phyloP scores from a whole-genome alignment of 2,113 vertebrate species.

The Toxotes jaculatrix region DNA sequence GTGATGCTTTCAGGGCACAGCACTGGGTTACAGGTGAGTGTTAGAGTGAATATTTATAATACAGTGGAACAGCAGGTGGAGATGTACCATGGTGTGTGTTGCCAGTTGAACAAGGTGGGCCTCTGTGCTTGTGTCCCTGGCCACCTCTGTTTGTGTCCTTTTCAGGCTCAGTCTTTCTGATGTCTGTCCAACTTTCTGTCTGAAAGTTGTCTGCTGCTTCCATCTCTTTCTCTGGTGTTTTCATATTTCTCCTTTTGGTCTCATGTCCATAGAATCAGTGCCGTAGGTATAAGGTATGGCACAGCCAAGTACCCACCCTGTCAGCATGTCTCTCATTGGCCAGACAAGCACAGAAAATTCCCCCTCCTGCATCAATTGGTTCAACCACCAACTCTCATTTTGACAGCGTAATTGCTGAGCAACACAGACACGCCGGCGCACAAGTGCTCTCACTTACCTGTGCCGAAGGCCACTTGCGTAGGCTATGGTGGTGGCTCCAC shows the following conservation, averaged over 20 bases:
- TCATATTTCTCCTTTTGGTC: constrained; percentile 7
- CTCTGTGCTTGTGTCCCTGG: constrained; percentile 40
- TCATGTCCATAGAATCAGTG: neutral
- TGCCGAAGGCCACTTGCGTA: too few relatives aligned
- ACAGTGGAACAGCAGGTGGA: constrained; percentile 42
- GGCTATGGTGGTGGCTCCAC: too few relatives aligned
- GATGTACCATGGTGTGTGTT: constrained; percentile 14
- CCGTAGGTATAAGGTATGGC: too few relatives aligned
- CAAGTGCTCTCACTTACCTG: too few relatives aligned
- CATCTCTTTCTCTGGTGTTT: neutral
- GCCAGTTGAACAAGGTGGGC: constrained; percentile 64
- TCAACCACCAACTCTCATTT: too few relatives aligned
- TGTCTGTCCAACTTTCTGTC: neutral
- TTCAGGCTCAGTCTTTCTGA: neutral
- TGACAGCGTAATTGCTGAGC: too few relatives aligned
- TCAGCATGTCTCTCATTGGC: too few relatives aligned
- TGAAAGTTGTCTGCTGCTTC: neutral
- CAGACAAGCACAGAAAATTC: too few relatives aligned
- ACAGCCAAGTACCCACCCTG: too few relatives aligned
- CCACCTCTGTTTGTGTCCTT: neutral
- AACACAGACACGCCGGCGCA: too few relatives aligned
- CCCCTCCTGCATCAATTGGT: too few relatives aligned
- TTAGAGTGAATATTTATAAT: constrained; percentile 57
- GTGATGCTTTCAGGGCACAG: constrained; percentile 42
- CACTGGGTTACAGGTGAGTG: constrained; percentile 47